These are phyloP conservation scores for Sorex fumeus DNA, from an alignment of 2,113 vertebrate species.

Conservation along the genomic window DNA sequence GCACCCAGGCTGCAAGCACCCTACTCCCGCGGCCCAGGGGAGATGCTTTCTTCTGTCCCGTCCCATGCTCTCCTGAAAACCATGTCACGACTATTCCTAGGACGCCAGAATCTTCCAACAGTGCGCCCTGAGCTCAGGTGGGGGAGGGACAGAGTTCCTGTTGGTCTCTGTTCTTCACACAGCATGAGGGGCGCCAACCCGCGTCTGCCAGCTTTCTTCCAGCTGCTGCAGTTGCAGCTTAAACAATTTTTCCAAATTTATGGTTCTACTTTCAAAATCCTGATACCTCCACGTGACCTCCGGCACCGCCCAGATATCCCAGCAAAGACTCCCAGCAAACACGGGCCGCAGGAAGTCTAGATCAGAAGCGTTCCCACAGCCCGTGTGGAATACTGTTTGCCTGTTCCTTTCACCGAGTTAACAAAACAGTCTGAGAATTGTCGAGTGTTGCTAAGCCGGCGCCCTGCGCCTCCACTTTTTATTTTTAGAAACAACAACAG, in stretches of 20 bases:
- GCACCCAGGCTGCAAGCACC: no score
- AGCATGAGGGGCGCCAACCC: background rate
- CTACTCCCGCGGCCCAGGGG: no score
- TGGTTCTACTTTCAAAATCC: conserved; percentile 23
- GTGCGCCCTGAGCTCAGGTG: background rate
- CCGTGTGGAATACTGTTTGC: no score
- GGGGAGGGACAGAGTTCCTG: background rate
- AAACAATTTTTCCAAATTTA: background rate
- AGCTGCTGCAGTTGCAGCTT: background rate
- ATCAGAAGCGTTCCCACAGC: no score
- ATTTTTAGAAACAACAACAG: background rate
- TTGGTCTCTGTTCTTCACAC: background rate
- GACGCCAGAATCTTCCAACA: background rate
- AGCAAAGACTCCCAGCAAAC: no score
- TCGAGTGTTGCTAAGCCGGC: background rate
- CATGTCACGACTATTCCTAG: no score
- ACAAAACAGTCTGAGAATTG: background rate
- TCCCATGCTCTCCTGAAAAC: background rate
- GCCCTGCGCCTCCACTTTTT: background rate
- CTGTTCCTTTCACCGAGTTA: no score
- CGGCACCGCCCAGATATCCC: background rate
- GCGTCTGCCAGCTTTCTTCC: background rate
- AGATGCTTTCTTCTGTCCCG: no score
- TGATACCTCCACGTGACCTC: background rate
- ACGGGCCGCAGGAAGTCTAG: no score